Percentiles rank a stretch among this genome's conserved stretches.
Conservation (phyloP, 2,888 invertebrate species). For the Melanostoma scalare region DNA sequence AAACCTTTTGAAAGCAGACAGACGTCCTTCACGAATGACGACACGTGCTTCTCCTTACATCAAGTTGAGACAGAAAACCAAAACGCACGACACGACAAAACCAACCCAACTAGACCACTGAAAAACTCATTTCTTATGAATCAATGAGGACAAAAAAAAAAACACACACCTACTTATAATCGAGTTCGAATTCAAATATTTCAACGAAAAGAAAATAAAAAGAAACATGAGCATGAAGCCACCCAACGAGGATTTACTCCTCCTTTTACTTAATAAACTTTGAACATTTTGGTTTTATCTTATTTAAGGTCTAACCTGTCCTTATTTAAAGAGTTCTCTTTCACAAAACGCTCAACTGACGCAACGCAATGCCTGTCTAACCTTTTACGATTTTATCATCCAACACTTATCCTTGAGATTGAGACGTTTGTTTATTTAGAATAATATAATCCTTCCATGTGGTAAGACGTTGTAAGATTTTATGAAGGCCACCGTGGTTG, state of each 20-base stretch:
- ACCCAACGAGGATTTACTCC: neutral
- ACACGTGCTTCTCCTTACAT: constrained; percentile 19
- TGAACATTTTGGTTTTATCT: constrained; percentile 26
- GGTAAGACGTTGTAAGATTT: constrained; percentile 37
- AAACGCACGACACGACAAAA: constrained; percentile 3
- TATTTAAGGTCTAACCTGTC: neutral
- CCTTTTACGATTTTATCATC: constrained; percentile 50
- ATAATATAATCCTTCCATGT: constrained; percentile 58
- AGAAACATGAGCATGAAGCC: constrained; percentile 2
- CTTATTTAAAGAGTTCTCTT: constrained; percentile 20
- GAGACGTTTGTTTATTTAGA: constrained; percentile 54
- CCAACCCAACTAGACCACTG: neutral
- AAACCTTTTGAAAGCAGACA: neutral
- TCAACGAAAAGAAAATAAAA: no score
- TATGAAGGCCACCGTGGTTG: constrained; percentile 24
- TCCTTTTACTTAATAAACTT: constrained; percentile 20
- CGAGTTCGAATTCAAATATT: no score
- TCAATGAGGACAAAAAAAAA: neutral
- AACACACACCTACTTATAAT: neutral
- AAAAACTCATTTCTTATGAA: neutral
- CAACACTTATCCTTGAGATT: constrained; percentile 64
- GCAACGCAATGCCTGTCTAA: constrained; percentile 57
- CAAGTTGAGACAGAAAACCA: neutral
- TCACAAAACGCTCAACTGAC: constrained; percentile 42
- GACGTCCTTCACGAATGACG: constrained; percentile 9